Evolutionary conservation across 2,113 vertebrate genomes (phyloP), one percentile per base, ranked within the genome.

Genomic region (Phoxinus phoxinus): DNA sequence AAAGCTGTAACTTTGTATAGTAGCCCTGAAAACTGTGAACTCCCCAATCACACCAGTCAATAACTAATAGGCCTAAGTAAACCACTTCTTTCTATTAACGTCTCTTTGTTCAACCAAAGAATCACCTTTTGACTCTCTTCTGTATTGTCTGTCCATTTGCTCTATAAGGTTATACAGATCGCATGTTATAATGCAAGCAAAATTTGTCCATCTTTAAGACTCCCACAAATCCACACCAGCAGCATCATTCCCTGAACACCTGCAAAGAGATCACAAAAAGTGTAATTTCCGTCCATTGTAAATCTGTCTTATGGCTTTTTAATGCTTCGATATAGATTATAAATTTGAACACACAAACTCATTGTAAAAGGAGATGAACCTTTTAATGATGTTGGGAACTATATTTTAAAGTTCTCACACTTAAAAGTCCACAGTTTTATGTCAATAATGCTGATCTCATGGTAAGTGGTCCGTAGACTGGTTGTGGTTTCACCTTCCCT

Each of bases 211-310:
- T 77, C 48, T 53, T 17, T 77, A 59, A 79, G 4, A 79, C 25
- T 61, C 19, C 65, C 77, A 79, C 32, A 30, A 53, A 71, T 51
- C 30, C 21, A 85, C 84, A 56, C 44, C 67, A 41, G 0, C 2
- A 63, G 21, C 65, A 61, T 48, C 48, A 48, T 81, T 59, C 2
- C 0, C 51, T 72, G 25, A 63, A 75, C 71, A 65, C 58, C 85
- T 65, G 78, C 37, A 85, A 71, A 85, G n/a, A 80, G 63, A 79
- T 72, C 1, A 46, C 25, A 73, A 53, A 63, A 71, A 53, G 41
- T 17, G n/a, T 23, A 44, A 75, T 79, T 80, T 80, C 37, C 46
- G 13, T 73, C n/a, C 53, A 61, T 53, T 81, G 37, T 67, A 74
- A 58, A 44, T 61, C 84, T n/a, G 3, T 63, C 13, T 10, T 25